Percentiles rank a stretch among this genome's conserved stretches.
These are phyloP conservation scores for Macrotrachela quadricornifera DNA, from an alignment of 1,140 invertebrate species.

Conservation along the genomic window DNA sequence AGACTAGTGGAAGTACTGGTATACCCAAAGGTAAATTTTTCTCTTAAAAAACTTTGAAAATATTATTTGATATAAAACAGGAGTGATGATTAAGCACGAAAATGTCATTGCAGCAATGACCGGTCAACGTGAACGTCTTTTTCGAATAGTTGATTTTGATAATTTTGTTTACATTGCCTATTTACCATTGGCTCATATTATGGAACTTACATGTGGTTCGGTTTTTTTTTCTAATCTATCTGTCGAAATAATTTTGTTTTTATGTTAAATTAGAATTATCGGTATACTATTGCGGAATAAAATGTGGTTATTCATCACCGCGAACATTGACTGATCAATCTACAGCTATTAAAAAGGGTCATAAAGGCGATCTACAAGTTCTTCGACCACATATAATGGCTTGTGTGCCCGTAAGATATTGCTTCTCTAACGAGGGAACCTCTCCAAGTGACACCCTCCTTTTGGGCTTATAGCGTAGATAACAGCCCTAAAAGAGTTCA, in stretches of 20 bases:
- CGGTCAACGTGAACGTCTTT: constrained; percentile 57
- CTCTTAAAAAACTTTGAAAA: no score
- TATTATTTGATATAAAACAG: no score
- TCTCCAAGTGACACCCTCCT: no score
- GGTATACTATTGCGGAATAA: constrained; percentile 46
- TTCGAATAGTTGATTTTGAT: constrained; percentile 13
- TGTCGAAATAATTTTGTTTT: no score
- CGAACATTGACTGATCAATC: constrained; percentile 77
- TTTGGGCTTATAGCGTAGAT: no score
- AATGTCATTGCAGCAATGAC: constrained; percentile 72
- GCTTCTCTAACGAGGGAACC: no score
- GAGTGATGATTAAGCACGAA: constrained; percentile 48
- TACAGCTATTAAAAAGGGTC: constrained; percentile 75
- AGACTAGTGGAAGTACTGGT: constrained; percentile 31
- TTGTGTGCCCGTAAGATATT: constrained; percentile 55
- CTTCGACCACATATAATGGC: constrained; percentile 78
- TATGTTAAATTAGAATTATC: no score
- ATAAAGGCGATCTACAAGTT: constrained; percentile 58
- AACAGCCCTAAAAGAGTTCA: no score
- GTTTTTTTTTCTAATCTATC: no score
- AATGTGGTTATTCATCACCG: constrained; percentile 84
- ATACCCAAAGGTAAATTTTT: no score
- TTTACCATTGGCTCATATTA: constrained; percentile 84
- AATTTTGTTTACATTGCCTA: constrained; percentile 81
- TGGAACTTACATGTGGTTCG: constrained; percentile 63